These are phyloP conservation scores for Indicator indicator DNA, from an alignment of 2,113 vertebrate genomes.

Conservation along the genomic window DNA sequence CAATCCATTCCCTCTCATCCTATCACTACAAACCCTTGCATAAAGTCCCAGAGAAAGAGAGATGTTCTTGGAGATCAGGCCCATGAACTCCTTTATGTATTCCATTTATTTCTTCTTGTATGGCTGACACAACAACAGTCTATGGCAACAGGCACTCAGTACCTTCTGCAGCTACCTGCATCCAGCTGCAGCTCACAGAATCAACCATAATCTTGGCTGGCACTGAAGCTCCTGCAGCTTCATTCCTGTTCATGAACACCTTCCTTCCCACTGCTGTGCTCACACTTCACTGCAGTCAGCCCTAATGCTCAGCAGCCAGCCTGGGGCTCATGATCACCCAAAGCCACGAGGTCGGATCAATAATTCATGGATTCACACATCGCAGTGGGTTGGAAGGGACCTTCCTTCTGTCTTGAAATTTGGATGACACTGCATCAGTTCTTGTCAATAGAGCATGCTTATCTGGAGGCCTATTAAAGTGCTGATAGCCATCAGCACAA, in stretches of 20 bases:
- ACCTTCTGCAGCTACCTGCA: neutral
- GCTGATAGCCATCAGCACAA: neutral
- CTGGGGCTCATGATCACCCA: neutral
- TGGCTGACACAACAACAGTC: neutral
- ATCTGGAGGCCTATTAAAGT: neutral
- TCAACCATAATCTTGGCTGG: too few relatives aligned
- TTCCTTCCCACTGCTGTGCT: neutral
- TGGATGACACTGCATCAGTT: neutral
- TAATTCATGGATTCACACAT: neutral
- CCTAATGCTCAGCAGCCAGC: neutral
- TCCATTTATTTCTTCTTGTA: neutral
- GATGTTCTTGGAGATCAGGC: neutral
- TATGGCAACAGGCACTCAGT: neutral
- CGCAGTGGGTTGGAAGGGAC: too few relatives aligned
- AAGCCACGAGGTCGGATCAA: neutral
- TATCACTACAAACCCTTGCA: too few relatives aligned
- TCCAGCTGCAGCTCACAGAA: neutral
- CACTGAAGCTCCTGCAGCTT: neutral
- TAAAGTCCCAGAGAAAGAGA: neutral
- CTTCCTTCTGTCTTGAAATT: neutral
- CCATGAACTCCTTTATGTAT: neutral
- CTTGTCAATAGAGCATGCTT: neutral
- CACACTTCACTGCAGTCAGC: neutral
- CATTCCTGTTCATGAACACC: neutral
- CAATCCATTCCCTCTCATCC: too few relatives aligned